Base-by-base conservation (phyloP, 1,140 invertebrate species). In the Lepidurus apus region DNA sequence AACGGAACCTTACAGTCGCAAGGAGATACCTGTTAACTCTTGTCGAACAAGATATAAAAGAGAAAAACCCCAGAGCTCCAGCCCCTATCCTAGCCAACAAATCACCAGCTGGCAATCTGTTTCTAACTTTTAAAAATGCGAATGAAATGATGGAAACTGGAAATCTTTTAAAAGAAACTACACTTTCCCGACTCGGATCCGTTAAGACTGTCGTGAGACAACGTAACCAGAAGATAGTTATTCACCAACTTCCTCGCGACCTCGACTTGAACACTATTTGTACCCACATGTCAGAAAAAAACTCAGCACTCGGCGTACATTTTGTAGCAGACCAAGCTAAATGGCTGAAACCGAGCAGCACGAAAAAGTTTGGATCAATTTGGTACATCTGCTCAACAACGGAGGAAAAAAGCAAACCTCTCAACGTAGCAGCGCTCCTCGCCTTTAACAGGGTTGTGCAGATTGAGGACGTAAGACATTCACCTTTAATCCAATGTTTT, bases 181-280 rank as follows among this genome's bases (percentile, higher is more conserved):
- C 45, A 11, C 45, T 47, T 47, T 11, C 45, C 45, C 45, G 5
- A 11, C 45, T 47, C 45, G 45, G 45, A 17, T 17, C 45, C 10
- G 45, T 47, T 1, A 47, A 47, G 17, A 47, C 45, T 47, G 45
- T 6, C 45, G 45, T 47, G 9, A 10, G 45, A 6, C 45, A 47
- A 47, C 21, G 75, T 43, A 10, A 76, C 42, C 7, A 43, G 21
- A 8, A 42, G n/a, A n/a, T n/a, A n/a, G n/a, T n/a, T n/a, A n/a
- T 76, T 10, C 75, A 76, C 34, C 75, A 42, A n/a, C 75, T 76
- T 10, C 75, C 75, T 11, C 74, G 74, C 9, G 74, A 74, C n/a
- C 26, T 34, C 9, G 74, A 74, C 26, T 43, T 34, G 7, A 17
- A 44, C 75, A 44, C 21, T 8, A 42, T 76, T 42, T 42, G 1